These are phyloP conservation scores for Tauraco hartlaubi DNA, from an alignment of 2,797 vertebrate species.

Conservation along the genomic window DNA sequence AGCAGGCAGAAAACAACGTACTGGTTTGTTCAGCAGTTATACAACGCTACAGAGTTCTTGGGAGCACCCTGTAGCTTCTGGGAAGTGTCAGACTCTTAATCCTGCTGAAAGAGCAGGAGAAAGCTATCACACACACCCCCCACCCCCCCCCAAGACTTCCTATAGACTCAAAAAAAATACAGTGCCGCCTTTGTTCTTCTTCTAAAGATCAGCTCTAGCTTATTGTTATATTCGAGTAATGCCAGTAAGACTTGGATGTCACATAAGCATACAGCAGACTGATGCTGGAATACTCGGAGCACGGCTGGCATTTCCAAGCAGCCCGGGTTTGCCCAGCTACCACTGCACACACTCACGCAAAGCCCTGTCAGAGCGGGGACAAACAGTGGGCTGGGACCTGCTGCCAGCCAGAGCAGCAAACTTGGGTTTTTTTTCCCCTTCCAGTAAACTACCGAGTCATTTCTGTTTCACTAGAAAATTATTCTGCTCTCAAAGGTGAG, in stretches of 20 bases:
- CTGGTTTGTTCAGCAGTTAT: background rate
- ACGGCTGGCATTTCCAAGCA: background rate
- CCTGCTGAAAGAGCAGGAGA: background rate
- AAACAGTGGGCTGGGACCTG: accelerated
- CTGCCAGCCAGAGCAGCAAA: background rate
- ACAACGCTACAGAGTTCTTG: background rate
- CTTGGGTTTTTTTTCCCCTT: accelerated
- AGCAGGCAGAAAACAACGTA: background rate
- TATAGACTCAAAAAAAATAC: background rate
- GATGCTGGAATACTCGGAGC: background rate
- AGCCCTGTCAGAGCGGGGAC: background rate
- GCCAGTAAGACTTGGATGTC: background rate
- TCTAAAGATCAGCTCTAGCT: background rate
- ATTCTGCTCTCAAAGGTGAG: background rate
- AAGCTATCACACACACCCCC: background rate
- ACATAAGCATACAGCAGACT: accelerated
- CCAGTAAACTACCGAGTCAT: too few species aligned
- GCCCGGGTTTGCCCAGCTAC: background rate
- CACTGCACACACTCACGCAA: accelerated
- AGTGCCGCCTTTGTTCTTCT: background rate
- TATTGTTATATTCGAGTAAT: background rate
- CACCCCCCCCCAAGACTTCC: background rate
- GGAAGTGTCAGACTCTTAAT: background rate
- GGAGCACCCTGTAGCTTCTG: background rate
- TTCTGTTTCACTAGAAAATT: background rate